These are phyloP conservation scores for Mantis religiosa DNA, from an alignment of 2,888 invertebrate genomes.

Conservation along the genomic window DNA sequence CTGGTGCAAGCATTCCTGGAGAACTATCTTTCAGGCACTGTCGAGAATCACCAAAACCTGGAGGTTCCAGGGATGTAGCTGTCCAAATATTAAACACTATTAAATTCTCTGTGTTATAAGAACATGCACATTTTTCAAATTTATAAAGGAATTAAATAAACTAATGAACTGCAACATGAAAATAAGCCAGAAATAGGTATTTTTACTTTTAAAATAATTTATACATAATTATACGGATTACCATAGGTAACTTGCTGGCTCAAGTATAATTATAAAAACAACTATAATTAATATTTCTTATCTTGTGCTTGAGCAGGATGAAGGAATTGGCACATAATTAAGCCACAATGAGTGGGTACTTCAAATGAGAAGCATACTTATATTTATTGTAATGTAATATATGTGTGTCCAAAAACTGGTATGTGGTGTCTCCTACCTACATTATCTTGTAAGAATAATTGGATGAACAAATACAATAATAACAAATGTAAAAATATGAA, in stretches of 20 bases:
- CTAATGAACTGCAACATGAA: not conserved
- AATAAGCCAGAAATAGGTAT: not conserved
- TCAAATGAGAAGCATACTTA: not conserved
- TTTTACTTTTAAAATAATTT: not conserved
- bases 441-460: too few species aligned
- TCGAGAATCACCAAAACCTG: slow-evolving; percentile 54
- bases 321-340: too few species aligned
- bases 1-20: slow-evolving; percentile 52
- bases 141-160: not conserved
- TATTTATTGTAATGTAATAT: too few species aligned
- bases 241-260: not conserved
- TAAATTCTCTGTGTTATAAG: not conserved
- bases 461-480: too few species aligned
- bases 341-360: not conserved
- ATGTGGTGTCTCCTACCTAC: too few species aligned
- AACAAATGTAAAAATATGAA: too few species aligned
- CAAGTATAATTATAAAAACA: not conserved
- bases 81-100: slow-evolving; percentile 24
- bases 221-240: too few species aligned
- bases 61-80: slow-evolving; percentile 47
- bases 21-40: slow-evolving; percentile 57
- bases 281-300: too few species aligned
- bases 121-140: not conserved
- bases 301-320: too few species aligned
- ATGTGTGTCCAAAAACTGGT: too few species aligned